phyloP scores from a whole-genome alignment of 2,797 vertebrate species.

The Silurus lanzhouensis region DNA sequence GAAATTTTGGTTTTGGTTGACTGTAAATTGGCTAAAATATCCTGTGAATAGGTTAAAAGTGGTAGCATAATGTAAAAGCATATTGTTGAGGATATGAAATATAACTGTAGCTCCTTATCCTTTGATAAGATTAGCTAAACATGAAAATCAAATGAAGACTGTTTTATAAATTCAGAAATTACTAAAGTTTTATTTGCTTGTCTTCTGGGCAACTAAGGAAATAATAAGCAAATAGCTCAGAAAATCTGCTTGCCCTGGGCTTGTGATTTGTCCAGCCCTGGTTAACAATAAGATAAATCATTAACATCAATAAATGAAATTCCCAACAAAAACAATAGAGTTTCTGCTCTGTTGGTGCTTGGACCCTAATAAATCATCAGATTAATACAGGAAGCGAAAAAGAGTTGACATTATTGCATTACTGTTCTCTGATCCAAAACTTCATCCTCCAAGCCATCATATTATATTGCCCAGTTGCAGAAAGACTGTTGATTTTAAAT shows the following conservation, averaged over 20 bases:
- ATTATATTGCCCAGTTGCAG: constrained; percentile 37
- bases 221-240: not conserved
- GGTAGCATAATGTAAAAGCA: not conserved
- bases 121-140: not conserved
- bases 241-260: not conserved
- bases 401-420: not conserved
- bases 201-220: not conserved
- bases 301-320: not conserved
- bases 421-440: constrained; percentile 1
- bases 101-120: not conserved
- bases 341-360: not conserved
- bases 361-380: not conserved
- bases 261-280: not conserved
- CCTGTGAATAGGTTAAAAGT: not conserved
- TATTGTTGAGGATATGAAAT: not conserved
- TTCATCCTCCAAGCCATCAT: constrained; percentile 25
- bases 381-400: not conserved
- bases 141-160: not conserved
- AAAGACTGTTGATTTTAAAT: constrained; percentile 56
- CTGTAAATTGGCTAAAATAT: too few relatives aligned
- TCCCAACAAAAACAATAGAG: not conserved
- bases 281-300: not conserved
- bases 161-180: not conserved
- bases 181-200: not conserved
- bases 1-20: too few relatives aligned